Evolutionary conservation across 2,113 vertebrate genomes (phyloP), one percentile per base, ranked within the genome.

Genomic region (Aix galericulata): DNA sequence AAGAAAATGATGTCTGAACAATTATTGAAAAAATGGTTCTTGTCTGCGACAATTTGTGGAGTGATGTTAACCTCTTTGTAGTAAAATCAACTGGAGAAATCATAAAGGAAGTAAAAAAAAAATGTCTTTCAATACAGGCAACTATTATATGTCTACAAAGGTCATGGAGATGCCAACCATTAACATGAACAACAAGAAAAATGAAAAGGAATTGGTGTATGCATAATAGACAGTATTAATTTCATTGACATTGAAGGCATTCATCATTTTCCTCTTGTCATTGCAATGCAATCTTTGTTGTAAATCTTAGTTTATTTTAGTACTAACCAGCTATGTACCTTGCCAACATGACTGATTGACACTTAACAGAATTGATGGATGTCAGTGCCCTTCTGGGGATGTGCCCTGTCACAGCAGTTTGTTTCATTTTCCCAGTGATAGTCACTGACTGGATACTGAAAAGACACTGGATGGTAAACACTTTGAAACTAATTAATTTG

Each of bases 261-360:
- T 93, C 0, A 32, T 91, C 2, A 76, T 89, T 92, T 73, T 94
- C 29, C 42, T 66, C 21, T 4, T 18, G 32, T 88, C 50, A 27
- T 77, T 95, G 42, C 69, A 90, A 50, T 50, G 26, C n/a, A 87
- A 78, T 89, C 50, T 89, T 92, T 68, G 81, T 34, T 95, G 46
- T 93, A 94, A 94, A 91, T 94, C 67, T 91, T n/a, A 56, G 78
- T 88, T 96, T 95, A 58, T 94, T 58, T 72, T 94, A 88, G 94
- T 69, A 13, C 68, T 89, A 76, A 92, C 76, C 42, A 74, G 44
- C 79, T 50, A 4, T 17, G 13, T 36, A 64, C 23, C 62, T 85
- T 66, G 69, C 72, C 20, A 53, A 38, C 42, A 36, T 42, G 60
- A 46, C 55, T 90, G 82, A 86, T 60, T 1, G 11, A 72, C 44